A percentile compares a stretch with the other conserved stretches of the same genome.
These are phyloP conservation scores for Palaemon carinicauda DNA, from an alignment of 1,140 invertebrate genomes.

Conservation along the genomic window DNA sequence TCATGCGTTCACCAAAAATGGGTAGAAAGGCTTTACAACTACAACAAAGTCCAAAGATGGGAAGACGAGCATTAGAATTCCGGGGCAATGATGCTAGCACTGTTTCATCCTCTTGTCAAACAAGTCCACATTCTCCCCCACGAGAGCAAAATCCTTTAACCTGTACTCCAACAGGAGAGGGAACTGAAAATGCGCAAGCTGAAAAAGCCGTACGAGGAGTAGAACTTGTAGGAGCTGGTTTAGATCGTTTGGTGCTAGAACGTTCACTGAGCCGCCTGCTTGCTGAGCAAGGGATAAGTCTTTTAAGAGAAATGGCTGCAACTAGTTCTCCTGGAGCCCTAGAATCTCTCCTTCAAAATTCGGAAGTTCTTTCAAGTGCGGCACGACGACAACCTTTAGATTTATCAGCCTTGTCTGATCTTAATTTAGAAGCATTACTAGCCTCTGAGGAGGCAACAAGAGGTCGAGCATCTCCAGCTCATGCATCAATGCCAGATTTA, in stretches of 20 bases:
- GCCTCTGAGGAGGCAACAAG: conserved; percentile 51
- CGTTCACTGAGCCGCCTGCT: conserved; percentile 71
- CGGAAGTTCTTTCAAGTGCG: conserved; percentile 50
- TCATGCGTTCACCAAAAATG: conserved; percentile 70
- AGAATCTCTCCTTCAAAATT: conserved; percentile 67
- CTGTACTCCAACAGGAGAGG: conserved; percentile 43
- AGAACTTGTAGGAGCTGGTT: conserved; percentile 42
- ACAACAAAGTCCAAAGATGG: conserved; percentile 60
- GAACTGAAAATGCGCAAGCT: conserved; percentile 12
- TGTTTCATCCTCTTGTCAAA: conserved; percentile 49
- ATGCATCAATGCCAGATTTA: conserved; percentile 75
- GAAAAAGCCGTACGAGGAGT: conserved; percentile 60
- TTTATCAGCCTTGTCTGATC: conserved; percentile 66
- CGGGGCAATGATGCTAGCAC: conserved; percentile 30
- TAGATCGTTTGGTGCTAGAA: conserved; percentile 71
- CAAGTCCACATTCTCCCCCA: conserved; percentile 46
- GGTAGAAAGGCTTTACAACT: conserved; percentile 67
- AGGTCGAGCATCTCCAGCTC: conserved; percentile 48
- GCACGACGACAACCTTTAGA: conserved; percentile 70
- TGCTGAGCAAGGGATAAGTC: conserved; percentile 64
- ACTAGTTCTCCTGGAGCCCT: conserved; percentile 48
- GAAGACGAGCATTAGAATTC: conserved; percentile 60
- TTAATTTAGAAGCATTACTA: conserved; percentile 65
- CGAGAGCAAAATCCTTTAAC: conserved; percentile 28
- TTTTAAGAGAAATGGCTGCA: conserved; percentile 57